Evolutionary conservation across 2,113 vertebrate species (phyloP).

Genomic region (Perca fluviatilis): DNA sequence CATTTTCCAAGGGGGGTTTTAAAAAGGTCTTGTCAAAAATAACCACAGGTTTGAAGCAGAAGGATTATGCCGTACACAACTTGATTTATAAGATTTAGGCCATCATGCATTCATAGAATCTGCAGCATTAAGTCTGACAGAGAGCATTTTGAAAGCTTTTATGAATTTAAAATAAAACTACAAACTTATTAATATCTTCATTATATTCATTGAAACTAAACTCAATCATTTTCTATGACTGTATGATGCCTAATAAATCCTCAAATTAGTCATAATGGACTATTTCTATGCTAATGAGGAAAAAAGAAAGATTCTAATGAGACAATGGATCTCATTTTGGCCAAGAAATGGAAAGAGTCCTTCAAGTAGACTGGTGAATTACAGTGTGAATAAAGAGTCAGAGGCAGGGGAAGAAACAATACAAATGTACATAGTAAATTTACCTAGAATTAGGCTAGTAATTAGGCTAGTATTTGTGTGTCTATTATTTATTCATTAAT

Average conservation of each 20-base stretch:
- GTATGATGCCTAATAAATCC: neutral
- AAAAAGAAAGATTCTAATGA: neutral
- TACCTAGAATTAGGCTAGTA: neutral
- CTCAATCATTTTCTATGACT: neutral
- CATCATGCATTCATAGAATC: neutral
- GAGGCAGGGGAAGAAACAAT: neutral
- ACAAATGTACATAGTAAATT: no score
- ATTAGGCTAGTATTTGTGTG: no score
- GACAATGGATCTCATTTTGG: neutral
- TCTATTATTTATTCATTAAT: no score
- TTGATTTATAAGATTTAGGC: neutral
- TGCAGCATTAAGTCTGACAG: neutral
- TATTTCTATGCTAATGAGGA: neutral
- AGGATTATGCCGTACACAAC: neutral
- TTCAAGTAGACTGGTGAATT: neutral
- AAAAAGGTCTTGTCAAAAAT: neutral
- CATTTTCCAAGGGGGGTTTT: neutral
- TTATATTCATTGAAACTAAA: neutral
- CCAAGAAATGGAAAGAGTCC: neutral
- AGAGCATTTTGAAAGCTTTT: slow-evolving; percentile 15
- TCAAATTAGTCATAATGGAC: neutral
- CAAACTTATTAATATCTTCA: neutral
- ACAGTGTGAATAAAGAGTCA: neutral
- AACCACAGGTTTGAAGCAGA: neutral
- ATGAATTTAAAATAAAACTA: neutral